phyloP scores from a whole-genome alignment of 2,797 vertebrate genomes.

The Sebastes diploproa region DNA sequence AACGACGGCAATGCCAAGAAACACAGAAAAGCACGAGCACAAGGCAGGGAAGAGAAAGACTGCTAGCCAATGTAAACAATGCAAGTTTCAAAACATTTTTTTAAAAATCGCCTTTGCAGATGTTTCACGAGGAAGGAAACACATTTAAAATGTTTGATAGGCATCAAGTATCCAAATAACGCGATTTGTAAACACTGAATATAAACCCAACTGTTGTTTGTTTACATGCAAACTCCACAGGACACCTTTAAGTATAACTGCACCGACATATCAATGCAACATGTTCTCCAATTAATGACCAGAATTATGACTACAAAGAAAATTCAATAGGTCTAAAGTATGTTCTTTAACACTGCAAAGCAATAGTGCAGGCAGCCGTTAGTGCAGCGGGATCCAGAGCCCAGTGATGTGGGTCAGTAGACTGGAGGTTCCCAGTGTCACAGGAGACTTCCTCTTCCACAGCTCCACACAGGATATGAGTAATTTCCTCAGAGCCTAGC shows the following conservation, averaged over 20 bases:
- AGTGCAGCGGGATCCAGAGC: slow-evolving; percentile 18
- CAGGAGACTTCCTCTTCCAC: slow-evolving; percentile 70
- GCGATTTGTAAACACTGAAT: background rate
- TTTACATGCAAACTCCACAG: background rate
- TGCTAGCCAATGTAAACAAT: background rate
- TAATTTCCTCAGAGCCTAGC: slow-evolving; percentile 65
- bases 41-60: background rate
- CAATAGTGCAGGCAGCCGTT: background rate
- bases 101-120: background rate
- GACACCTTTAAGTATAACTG: background rate
- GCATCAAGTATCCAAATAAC: background rate
- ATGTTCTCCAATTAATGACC: background rate
- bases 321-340: background rate
- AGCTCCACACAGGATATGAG: slow-evolving; percentile 75
- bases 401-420: slow-evolving; percentile 72
- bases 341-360: background rate
- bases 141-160: background rate
- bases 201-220: slow-evolving; percentile 1
- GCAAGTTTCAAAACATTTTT: background rate
- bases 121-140: background rate
- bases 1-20: background rate
- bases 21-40: background rate
- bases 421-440: slow-evolving; percentile 68
- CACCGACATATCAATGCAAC: background rate
- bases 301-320: too few relatives aligned